Base-by-base conservation (phyloP, 1,140 invertebrate genomes). In the Heliconius melpomene region DNA sequence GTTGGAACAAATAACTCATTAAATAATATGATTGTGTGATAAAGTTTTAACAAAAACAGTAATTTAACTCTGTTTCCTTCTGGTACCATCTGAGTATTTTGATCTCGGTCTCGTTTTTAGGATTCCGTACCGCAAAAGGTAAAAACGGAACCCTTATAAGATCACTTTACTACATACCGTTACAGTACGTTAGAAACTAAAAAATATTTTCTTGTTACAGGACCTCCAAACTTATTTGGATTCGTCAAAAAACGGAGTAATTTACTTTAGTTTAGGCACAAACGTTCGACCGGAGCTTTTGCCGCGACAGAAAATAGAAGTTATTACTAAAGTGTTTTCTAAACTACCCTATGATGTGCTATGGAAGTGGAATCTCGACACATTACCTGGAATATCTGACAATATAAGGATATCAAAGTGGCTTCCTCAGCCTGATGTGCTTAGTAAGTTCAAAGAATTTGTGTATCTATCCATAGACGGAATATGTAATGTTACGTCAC, bases 251-350 rank as follows among this genome's bases (percentile, higher is more conserved):
- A 75, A 83, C 7, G 96, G 96, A 3, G 95, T 95, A 2, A 95
- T 97, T 54, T 86, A 96, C 75, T 96, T 96, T 82, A 96, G 95
- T 84, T 90, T 96, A 78, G 96, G 96, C 16, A 95, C 95, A 9
- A 95, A 94, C 74, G 79, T 95, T 0, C 90, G 91, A 38, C 89
- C 93, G 38, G 83, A 87, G 1, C 71, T 90, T 18, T 83, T 96
- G 8, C 86, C 91, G 1, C 72, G 82, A 0, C 86, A 91, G 0
- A 91, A 86, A 29, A 79, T 91, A 2, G 72, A 87, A 13, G 87
- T 86, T 1, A 90, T 96, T 26, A 83, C 93, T 70, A 84, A 90
- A 26, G 91, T 89, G 7, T 89, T 96, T 38, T 79, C 90, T 6
- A 76, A 87, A 74, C 23, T 95, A 13, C 89, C 90, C 13, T 94